Percentiles rank a stretch among this genome's conserved stretches.
Evolutionary conservation across 92 coral and sea anemone genomes (phyloP).

Genomic region (Palythoa grandiflora): DNA sequence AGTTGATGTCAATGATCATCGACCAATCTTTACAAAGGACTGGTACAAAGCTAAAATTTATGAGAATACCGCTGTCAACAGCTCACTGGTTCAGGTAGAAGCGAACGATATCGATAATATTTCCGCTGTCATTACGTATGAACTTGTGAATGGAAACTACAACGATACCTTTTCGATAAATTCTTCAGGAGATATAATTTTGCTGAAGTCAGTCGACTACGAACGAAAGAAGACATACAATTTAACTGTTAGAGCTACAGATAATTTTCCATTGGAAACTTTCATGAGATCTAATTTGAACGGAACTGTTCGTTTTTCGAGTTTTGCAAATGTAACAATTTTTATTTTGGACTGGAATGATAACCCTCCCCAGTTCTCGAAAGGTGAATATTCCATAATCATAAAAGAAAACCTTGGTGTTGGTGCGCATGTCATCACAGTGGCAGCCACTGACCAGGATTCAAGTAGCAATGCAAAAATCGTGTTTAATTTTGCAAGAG

Average conservation of each 20-base stretch:
- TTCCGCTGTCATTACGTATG: constrained; percentile 50
- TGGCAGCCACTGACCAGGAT: constrained; percentile 59
- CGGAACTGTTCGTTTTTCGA: constrained; percentile 42
- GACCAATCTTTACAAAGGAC: constrained; percentile 64
- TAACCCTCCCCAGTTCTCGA: constrained; percentile 50
- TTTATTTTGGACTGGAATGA: constrained; percentile 61
- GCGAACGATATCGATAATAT: constrained; percentile 66
- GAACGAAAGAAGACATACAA: constrained; percentile 39
- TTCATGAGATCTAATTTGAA: neutral
- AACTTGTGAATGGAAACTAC: constrained; percentile 22
- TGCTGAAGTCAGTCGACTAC: constrained; percentile 56
- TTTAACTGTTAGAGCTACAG: constrained; percentile 54
- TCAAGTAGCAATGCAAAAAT: constrained; percentile 55
- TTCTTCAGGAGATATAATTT: constrained; percentile 53
- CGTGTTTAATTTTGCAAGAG: neutral
- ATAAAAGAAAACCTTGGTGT: constrained; percentile 49
- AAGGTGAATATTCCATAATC: constrained; percentile 22
- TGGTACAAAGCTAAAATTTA: constrained; percentile 55
- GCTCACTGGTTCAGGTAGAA: constrained; percentile 47
- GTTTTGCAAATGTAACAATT: constrained; percentile 53
- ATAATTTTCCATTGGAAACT: constrained; percentile 47
- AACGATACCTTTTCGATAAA: constrained; percentile 53
- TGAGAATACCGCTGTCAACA: constrained; percentile 60
- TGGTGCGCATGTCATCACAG: constrained; percentile 48
- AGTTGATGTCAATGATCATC: constrained; percentile 65